These are phyloP conservation scores for Volucella inanis DNA, from an alignment of 2,888 invertebrate species.

Conservation along the genomic window DNA sequence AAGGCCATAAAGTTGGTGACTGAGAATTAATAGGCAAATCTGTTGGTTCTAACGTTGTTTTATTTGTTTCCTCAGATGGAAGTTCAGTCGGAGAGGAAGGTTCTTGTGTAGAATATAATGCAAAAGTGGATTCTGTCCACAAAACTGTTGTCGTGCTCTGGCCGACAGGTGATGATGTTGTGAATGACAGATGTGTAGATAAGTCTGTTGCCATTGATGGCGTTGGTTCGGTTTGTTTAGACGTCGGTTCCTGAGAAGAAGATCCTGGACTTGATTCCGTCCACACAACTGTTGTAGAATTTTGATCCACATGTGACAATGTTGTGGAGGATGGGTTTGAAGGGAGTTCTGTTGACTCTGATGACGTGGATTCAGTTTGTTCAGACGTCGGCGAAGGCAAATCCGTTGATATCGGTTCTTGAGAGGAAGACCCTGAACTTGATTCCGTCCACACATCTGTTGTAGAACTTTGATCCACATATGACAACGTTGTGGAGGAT, in stretches of 20 bases:
- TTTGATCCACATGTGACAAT: too few relatives aligned
- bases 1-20: neutral
- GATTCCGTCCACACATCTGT: too few relatives aligned
- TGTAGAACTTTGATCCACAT: too few relatives aligned
- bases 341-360: too few relatives aligned
- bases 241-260: neutral
- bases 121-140: neutral
- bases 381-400: too few relatives aligned
- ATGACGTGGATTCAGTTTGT: too few relatives aligned
- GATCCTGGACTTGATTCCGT: neutral
- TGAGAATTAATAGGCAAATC: slow-evolving; percentile 6
- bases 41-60: neutral
- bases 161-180: neutral
- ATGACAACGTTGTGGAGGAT: too few relatives aligned
- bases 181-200: neutral
- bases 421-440: too few relatives aligned
- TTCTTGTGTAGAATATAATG: slow-evolving; percentile 8
- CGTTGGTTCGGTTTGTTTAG: neutral
- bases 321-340: too few relatives aligned
- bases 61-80: neutral
- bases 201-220: neutral
- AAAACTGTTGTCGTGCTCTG: neutral
- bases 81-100: neutral
- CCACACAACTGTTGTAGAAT: too few relatives aligned
- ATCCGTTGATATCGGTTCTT: too few relatives aligned